These are phyloP conservation scores for Drosophila testacea DNA, from an alignment of 2,888 invertebrate genomes.

Conservation along the genomic window DNA sequence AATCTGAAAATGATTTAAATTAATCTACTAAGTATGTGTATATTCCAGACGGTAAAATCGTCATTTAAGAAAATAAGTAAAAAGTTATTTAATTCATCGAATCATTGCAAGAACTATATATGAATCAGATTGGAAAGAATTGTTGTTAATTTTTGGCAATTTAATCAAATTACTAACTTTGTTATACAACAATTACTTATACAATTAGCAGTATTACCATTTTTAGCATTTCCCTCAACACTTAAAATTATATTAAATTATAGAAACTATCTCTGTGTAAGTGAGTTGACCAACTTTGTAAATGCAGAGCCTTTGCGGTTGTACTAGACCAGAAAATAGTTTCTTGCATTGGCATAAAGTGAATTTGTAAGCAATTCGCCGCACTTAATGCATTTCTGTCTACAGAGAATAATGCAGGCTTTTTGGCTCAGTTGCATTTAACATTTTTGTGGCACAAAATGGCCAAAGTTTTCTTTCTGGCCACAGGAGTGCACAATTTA, in stretches of 20 bases:
- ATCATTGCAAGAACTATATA: neutral
- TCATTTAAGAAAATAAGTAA: too few species aligned
- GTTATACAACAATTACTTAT: neutral
- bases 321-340: constrained; percentile 34
- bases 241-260: constrained; percentile 1
- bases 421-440: constrained; percentile 22
- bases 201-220: neutral
- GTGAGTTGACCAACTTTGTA: constrained; percentile 10
- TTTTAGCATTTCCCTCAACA: neutral
- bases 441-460: constrained; percentile 42
- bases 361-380: constrained; percentile 64
- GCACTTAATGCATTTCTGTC: constrained; percentile 36
- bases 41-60: too few species aligned
- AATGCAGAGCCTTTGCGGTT: constrained; percentile 21
- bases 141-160: neutral
- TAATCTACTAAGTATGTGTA: neutral
- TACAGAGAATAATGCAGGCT: constrained; percentile 13
- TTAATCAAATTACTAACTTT: neutral
- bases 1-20: too few species aligned
- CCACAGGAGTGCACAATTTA: constrained; percentile 25
- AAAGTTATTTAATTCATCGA: too few species aligned
- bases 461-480: constrained; percentile 25
- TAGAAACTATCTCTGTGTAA: neutral
- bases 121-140: neutral
- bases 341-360: constrained; percentile 43